Evolutionary conservation across 2,888 invertebrate species (phyloP).

Genomic region (Drosophila paramelanica): DNA sequence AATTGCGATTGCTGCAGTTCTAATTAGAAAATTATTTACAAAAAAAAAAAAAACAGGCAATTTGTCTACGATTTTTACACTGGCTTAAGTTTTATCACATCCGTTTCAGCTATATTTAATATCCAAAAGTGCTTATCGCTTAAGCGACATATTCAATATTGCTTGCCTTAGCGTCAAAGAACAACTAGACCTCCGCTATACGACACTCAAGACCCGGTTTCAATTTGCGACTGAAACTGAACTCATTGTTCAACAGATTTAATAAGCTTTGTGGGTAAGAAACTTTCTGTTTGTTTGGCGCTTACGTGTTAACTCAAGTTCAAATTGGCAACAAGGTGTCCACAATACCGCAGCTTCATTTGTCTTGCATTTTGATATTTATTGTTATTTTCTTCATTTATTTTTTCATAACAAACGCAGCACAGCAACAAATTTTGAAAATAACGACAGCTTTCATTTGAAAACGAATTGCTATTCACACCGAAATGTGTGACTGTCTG

Average conservation of each 20-base stretch:
- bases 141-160: background rate
- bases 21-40: slow-evolving; percentile 27
- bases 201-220: slow-evolving; percentile 38
- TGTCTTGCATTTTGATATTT: background rate
- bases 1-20: slow-evolving; percentile 31
- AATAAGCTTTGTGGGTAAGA: background rate
- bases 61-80: slow-evolving; percentile 10
- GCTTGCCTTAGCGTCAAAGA: background rate
- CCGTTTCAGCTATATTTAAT: slow-evolving; percentile 1
- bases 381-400: background rate
- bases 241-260: slow-evolving; percentile 1
- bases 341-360: slow-evolving; percentile 1
- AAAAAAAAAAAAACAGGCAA: slow-evolving; percentile 5
- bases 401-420: background rate
- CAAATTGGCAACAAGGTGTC: background rate
- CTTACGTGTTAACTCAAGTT: slow-evolving; percentile 6
- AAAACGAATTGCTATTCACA: slow-evolving; percentile 5
- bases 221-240: slow-evolving; percentile 27
- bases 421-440: slow-evolving; percentile 16
- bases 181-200: background rate
- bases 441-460: slow-evolving; percentile 19
- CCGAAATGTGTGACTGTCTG: slow-evolving; percentile 4
- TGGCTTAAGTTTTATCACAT: slow-evolving; percentile 4
- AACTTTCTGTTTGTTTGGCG: slow-evolving; percentile 48
- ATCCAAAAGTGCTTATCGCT: slow-evolving; percentile 12